Evolutionary conservation across 2,888 invertebrate species (phyloP).

Genomic region (Tachina fera): DNA sequence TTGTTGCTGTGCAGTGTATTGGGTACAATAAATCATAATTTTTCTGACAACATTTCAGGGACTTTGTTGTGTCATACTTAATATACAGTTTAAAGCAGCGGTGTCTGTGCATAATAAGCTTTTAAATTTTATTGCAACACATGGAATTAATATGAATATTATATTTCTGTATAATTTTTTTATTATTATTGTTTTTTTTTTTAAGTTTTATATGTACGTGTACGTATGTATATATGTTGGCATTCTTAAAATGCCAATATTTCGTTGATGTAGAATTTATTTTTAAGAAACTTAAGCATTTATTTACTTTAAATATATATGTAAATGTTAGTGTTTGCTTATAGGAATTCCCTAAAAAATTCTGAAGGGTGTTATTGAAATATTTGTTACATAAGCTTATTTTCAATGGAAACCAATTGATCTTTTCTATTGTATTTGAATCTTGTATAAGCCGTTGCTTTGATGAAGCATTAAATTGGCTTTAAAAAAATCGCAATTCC

Average conservation of each 20-base stretch:
- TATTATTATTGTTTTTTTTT: slow-evolving; percentile 17
- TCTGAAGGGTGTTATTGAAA: no score
- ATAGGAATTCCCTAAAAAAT: no score
- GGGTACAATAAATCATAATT: slow-evolving; percentile 71
- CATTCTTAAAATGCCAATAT: no score
- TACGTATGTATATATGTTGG: no score
- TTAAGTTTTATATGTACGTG: neutral
- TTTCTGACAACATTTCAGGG: slow-evolving; percentile 69
- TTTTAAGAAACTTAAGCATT: neutral
- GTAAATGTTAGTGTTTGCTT: no score
- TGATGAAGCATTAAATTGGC: no score
- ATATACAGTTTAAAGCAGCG: slow-evolving; percentile 44
- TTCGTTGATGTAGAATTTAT: neutral
- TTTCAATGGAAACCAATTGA: neutral
- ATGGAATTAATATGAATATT: slow-evolving; percentile 69
- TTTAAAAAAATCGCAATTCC: no score
- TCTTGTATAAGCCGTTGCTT: slow-evolving; percentile 12
- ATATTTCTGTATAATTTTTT: slow-evolving; percentile 35
- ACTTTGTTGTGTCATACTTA: slow-evolving; percentile 49
- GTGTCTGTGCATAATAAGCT: slow-evolving; percentile 71
- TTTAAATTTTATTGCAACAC: slow-evolving; percentile 71
- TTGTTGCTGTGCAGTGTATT: slow-evolving; percentile 44
- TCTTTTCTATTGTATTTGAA: slow-evolving; percentile 22
- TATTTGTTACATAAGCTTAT: no score
- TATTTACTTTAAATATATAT: no score